phyloP scores from a whole-genome alignment of 2,113 vertebrate genomes.

The Arizona elegans region DNA sequence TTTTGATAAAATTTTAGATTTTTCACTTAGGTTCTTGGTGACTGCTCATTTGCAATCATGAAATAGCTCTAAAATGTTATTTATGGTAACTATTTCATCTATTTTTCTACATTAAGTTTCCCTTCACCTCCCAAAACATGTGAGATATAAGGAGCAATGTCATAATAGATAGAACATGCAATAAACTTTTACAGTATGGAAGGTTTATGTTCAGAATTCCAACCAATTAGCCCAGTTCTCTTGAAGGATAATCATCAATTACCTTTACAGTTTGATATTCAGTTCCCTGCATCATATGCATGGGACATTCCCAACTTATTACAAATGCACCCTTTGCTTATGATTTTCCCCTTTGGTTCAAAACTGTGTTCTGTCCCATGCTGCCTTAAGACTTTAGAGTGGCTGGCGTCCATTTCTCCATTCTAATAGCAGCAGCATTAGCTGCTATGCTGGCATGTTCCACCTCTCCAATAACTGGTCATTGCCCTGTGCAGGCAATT shows the following conservation, averaged over 20 bases:
- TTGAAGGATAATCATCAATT: neutral
- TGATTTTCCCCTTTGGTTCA: neutral
- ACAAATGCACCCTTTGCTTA: neutral
- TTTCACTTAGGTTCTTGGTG: conserved; percentile 51
- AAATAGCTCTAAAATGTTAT: neutral
- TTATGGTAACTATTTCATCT: neutral
- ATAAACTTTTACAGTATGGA: neutral
- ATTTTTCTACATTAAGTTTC: neutral
- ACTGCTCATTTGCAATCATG: conserved; percentile 31
- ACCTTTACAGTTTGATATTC: neutral
- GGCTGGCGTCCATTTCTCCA: neutral
- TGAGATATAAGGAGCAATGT: neutral
- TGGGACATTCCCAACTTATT: neutral
- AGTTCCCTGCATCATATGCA: neutral
- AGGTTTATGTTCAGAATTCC: neutral
- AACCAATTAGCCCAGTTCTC: neutral
- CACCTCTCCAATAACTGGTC: neutral
- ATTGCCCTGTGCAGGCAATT: neutral
- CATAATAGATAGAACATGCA: neutral
- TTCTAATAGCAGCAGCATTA: neutral
- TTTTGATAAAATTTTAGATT: conserved; percentile 63
- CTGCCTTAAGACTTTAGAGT: neutral
- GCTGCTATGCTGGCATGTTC: neutral
- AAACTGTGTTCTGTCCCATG: neutral
- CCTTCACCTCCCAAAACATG: neutral